These are phyloP conservation scores for Tenthredo amoena DNA, from an alignment of 2,888 invertebrate species.

Conservation along the genomic window DNA sequence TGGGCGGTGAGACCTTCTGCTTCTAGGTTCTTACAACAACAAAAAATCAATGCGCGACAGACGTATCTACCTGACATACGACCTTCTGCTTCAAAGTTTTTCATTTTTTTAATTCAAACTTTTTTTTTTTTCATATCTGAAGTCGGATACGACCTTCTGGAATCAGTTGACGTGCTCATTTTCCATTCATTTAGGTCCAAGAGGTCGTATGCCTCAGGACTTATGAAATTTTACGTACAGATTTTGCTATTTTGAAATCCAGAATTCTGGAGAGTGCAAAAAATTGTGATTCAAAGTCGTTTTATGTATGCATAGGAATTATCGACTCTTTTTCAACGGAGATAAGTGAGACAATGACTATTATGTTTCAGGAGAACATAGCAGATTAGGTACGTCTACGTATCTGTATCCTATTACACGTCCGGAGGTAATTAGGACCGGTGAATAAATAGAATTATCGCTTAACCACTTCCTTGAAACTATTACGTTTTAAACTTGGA, in stretches of 20 bases:
- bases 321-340: not conserved
- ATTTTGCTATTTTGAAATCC: not conserved
- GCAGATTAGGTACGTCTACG: not conserved
- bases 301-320: not conserved
- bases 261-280: not conserved
- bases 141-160: too few relatives aligned
- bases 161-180: too few relatives aligned
- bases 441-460: slow-evolving; percentile 2
- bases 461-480: not conserved
- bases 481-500: not conserved
- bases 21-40: too few relatives aligned
- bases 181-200: too few relatives aligned
- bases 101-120: too few relatives aligned
- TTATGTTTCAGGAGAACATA: not conserved
- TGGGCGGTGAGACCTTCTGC: too few relatives aligned
- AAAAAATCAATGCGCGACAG: too few relatives aligned
- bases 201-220: too few relatives aligned
- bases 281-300: not conserved
- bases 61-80: too few relatives aligned
- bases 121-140: too few relatives aligned
- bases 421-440: not conserved
- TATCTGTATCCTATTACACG: not conserved
- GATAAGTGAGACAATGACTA: not conserved
- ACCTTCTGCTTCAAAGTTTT: too few relatives aligned
- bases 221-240: too few relatives aligned